Conservation (phyloP, 2,113 vertebrate genomes). For the Zosterops hypoxanthus region DNA sequence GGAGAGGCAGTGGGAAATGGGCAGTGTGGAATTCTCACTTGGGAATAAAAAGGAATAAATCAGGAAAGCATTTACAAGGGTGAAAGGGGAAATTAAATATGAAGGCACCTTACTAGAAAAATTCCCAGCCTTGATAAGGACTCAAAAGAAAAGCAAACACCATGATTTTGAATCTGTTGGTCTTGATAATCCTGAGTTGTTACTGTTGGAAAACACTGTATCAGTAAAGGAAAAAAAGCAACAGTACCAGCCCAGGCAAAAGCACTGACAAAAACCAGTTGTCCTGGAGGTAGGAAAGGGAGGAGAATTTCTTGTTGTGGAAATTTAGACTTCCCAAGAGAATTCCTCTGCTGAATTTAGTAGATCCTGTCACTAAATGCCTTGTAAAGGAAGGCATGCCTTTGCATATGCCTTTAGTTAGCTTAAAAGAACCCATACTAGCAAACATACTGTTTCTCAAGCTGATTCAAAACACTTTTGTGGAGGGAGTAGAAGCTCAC, state of each 20-base stretch:
- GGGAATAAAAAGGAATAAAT: not conserved
- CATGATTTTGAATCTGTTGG: not conserved
- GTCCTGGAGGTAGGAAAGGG: not conserved
- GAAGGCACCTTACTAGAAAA: not conserved
- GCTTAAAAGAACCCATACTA: not conserved
- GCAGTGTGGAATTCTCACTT: not conserved
- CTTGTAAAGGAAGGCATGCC: not conserved
- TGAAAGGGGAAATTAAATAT: not conserved
- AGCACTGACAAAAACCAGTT: not conserved
- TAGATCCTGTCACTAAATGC: conserved; percentile 12
- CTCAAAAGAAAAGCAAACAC: not conserved
- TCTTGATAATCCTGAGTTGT: not conserved
- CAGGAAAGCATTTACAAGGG: not conserved
- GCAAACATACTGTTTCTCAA: not conserved
- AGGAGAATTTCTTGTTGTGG: not conserved
- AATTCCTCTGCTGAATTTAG: not conserved
- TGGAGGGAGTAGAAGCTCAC: not conserved
- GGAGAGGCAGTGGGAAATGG: not conserved
- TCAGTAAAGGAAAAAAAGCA: not conserved
- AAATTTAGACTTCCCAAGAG: conserved; percentile 27
- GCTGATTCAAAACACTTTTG: not conserved
- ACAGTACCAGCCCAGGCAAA: not conserved
- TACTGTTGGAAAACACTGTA: not conserved
- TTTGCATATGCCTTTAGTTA: not conserved
- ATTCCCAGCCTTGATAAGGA: not conserved